Evolutionary conservation across 2,888 invertebrate species (phyloP).

Genomic region (Drosophila peninsularis): DNA sequence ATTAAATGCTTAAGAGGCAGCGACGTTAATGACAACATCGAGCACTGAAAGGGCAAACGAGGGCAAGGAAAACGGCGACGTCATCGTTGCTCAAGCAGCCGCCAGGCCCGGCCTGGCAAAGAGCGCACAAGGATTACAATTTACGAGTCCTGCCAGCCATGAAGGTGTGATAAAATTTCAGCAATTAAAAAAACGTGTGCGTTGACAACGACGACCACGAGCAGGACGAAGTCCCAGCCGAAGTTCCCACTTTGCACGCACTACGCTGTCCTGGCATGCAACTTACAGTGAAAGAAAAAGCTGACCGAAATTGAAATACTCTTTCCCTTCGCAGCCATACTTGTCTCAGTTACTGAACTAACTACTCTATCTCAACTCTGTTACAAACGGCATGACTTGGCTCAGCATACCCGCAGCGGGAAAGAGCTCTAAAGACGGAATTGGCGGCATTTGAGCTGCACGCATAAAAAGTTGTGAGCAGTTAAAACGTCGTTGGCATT

Average conservation of each 20-base stretch:
- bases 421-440: conserved; percentile 42
- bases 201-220: conserved; percentile 70
- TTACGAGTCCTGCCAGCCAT: conserved; percentile 78
- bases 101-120: conserved; percentile 32
- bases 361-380: background rate
- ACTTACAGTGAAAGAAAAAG: conserved; percentile 61
- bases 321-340: too few relatives aligned
- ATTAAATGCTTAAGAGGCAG: conserved; percentile 80
- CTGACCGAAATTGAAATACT: conserved; percentile 31
- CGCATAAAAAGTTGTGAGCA: conserved; percentile 73
- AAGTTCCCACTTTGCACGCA: conserved; percentile 26
- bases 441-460: conserved; percentile 58
- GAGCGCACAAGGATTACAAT: conserved; percentile 76
- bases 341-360: background rate
- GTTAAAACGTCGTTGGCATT: conserved; percentile 80
- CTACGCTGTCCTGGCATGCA: conserved; percentile 62
- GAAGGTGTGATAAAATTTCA: conserved; percentile 81
- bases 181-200: conserved; percentile 80
- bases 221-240: conserved; percentile 37
- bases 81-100: conserved; percentile 53
- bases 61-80: conserved; percentile 42
- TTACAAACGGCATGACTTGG: conserved; percentile 9
- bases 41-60: conserved; percentile 47
- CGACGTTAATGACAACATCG: conserved; percentile 77
- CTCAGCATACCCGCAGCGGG: background rate